A percentile compares a stretch with the other conserved stretches of the same genome.
phyloP scores from a whole-genome alignment of 2,888 invertebrate genomes.

The Drosophila histrio region DNA sequence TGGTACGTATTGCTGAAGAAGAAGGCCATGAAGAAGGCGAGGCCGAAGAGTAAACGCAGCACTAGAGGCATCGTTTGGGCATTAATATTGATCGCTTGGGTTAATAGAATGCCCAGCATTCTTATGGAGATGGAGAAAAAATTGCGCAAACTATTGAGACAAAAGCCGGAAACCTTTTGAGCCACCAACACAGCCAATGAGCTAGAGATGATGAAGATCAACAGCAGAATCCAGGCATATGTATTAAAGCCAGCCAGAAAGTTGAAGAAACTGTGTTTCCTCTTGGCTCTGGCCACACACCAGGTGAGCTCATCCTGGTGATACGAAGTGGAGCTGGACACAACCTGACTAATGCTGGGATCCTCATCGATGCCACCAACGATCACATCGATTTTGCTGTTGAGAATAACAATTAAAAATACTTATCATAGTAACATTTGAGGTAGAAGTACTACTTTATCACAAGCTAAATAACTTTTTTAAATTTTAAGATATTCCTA shows the following conservation, averaged over 20 bases:
- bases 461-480: too few species aligned
- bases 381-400: conserved; percentile 80
- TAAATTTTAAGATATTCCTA: too few species aligned
- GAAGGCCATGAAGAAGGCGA: conserved; percentile 70
- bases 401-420: neutral
- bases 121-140: conserved; percentile 54
- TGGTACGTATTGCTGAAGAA: conserved; percentile 82
- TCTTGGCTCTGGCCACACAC: conserved; percentile 82
- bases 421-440: neutral
- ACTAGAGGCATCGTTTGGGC: conserved; percentile 41
- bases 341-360: conserved; percentile 77
- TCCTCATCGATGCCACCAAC: conserved; percentile 83
- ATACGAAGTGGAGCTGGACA: conserved; percentile 82
- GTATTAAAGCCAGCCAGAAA: conserved; percentile 72
- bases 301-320: conserved; percentile 84
- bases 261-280: conserved; percentile 77
- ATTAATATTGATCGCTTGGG: conserved; percentile 59
- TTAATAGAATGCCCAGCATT: conserved; percentile 67
- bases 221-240: conserved; percentile 54
- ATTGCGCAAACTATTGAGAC: conserved; percentile 27
- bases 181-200: conserved; percentile 57
- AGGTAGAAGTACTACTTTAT: too few species aligned
- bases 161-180: conserved; percentile 45
- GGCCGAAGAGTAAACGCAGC: conserved; percentile 54
- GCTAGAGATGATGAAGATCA: conserved; percentile 57